Evolutionary conservation across 2,113 vertebrate species (phyloP), one percentile per base, ranked within the genome.

Genomic region (Brachyhypopomus gauderio): DNA sequence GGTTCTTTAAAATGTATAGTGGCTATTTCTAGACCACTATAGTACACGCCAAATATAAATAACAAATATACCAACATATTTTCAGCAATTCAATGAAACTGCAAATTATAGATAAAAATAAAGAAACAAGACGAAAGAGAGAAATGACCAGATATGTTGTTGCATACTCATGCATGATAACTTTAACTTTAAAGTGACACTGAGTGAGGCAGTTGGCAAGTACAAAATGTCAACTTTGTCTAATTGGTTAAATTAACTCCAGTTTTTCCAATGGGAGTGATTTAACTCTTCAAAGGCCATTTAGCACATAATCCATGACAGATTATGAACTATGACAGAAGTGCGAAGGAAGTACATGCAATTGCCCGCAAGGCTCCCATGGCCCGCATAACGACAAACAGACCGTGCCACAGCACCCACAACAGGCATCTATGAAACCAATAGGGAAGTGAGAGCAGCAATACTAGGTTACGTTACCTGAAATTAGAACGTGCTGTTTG

Each of bases 401-500:
- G 92, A 92, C 93, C 88, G 45, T 89, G 86, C 30, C 85, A 41
- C 85, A 88, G 88, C 87, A 88, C 87, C 90, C 86, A 90, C 90
- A 91, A 92, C 90, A 92, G 89, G 88, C 90, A 91, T 88, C 75
- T 88, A 84, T 81, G 55, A 86, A 85, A 85, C 85, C 88, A 88
- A 87, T 85, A 88, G 86, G 79, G 79, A 78, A 91, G 85, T 75
- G 83, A 84, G 85, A 89, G 84, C 89, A 80, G 85, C 89, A 89
- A 78, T 88, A 90, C 87, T 89, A 93, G 91, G 88, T 92, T 92
- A 91, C 89, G 91, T 94, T 93, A 92, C 92, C 88, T 86, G 66
- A 92, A 93, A 94, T 93, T 87, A 93, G 90, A 93, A 93, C 90
- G 91, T 91, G 89, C 92, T 93, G 93, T 92, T 86, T 86, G 73